Base-by-base conservation (phyloP, 1,140 invertebrate genomes). In the Coptotermes formosanus region DNA sequence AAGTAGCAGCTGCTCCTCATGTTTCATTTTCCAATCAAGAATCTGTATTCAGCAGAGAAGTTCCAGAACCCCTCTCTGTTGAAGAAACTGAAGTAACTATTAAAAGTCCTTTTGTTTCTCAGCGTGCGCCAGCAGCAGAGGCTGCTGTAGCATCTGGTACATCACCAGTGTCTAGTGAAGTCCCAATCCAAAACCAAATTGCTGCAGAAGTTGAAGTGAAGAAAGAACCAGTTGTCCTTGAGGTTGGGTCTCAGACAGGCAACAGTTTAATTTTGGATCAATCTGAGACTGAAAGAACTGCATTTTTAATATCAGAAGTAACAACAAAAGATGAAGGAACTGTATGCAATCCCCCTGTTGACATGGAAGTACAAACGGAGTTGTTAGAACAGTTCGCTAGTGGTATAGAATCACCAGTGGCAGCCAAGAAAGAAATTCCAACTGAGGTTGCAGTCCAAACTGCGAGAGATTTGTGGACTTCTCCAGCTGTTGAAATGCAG, bases 331-430 rank as follows among this genome's bases (percentile, higher is more conserved):
- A 85, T 85, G 32, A 25, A 30, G 85, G 43, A 55, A 52, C 48
- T n/a, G 91, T 91, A 43, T 93, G 92, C 88, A 90, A 91, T 86
- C 89, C 90, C 87, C 93, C 92, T 19, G 89, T 91, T 64, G 93
- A 93, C 88, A 92, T 92, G 3, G 92, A 94, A 89, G 91, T 93
- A n/a, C 94, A 94, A 90, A 94, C 94, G 6, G 64, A 75, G 64
- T 75, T 30, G 9, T n/a, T n/a, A 12, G n/a, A 25, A 25, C 25
- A 75, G 64, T 75, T 16, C 30, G 64, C 0, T 19, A 55, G 52
- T 55, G 52, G 21, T 19, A 1, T 55, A 19, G 52, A 9, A 9
- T 48, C 19, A 30, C 64, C 64, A n/a, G n/a, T 30, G n/a, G 64
- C 82, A 83, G 9, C 88, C 4, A 55, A 55, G 52, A 21, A 12